phyloP scores from a whole-genome alignment of 2,113 vertebrate genomes.

The Ovibos moschatus region DNA sequence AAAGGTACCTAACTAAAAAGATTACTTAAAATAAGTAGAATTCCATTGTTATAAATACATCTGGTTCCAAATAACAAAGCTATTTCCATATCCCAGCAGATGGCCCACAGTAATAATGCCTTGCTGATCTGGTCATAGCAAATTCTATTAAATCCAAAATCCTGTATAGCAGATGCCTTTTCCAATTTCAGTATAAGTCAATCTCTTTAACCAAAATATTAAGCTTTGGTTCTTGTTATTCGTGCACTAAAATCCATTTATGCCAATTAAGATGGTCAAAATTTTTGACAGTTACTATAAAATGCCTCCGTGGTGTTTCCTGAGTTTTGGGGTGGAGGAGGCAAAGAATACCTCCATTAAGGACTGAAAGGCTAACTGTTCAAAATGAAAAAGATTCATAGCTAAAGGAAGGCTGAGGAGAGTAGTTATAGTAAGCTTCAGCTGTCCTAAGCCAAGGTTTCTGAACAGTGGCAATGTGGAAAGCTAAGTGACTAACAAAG shows the following conservation, averaged over 20 bases:
- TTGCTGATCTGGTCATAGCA: slow-evolving; percentile 71
- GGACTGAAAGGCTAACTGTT: slow-evolving; percentile 47
- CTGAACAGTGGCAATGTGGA: slow-evolving; percentile 18
- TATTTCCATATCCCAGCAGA: slow-evolving; percentile 74
- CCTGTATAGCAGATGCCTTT: slow-evolving; percentile 67
- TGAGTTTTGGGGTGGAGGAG: neutral
- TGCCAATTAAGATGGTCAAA: slow-evolving; percentile 38
- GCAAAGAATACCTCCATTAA: neutral
- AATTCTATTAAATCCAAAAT: slow-evolving; percentile 74
- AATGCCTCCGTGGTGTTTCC: slow-evolving; percentile 38
- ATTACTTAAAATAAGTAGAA: slow-evolving; percentile 70
- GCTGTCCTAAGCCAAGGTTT: neutral
- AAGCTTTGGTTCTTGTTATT: slow-evolving; percentile 50
- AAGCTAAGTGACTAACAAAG: slow-evolving; percentile 4
- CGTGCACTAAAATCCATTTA: slow-evolving; percentile 50
- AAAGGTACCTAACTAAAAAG: slow-evolving; percentile 53
- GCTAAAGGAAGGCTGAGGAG: neutral
- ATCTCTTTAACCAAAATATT: slow-evolving; percentile 68
- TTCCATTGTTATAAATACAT: slow-evolving; percentile 66
- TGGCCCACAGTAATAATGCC: slow-evolving; percentile 70
- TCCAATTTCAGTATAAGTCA: slow-evolving; percentile 64
- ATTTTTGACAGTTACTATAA: slow-evolving; percentile 47
- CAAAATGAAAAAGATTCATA: slow-evolving; percentile 42
- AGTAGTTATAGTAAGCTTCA: neutral
- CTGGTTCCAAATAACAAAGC: slow-evolving; percentile 69